phyloP scores from a whole-genome alignment of 2,888 invertebrate genomes.

The Pristionchus fissidentatus region DNA sequence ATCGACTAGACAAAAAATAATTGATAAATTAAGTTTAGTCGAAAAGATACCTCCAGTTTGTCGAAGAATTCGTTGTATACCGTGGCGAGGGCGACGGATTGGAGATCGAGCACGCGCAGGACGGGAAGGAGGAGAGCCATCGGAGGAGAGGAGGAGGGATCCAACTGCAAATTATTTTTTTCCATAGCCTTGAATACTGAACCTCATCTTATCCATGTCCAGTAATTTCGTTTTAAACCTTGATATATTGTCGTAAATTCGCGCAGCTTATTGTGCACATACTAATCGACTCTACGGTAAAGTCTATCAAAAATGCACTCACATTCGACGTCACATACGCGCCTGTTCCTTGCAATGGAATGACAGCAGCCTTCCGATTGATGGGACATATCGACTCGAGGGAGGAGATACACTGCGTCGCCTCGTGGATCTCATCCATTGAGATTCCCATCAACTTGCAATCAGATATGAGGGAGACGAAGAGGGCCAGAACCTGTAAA shows the following conservation, averaged over 20 bases:
- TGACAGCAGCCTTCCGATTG: slow-evolving; percentile 8
- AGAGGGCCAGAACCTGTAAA: slow-evolving; percentile 40
- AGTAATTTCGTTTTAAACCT: neutral
- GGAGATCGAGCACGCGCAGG: slow-evolving; percentile 60
- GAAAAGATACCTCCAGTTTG: slow-evolving; percentile 50
- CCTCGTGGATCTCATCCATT: slow-evolving; percentile 28
- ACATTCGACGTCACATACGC: neutral
- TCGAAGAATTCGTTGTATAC: slow-evolving; percentile 62
- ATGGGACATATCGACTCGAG: slow-evolving; percentile 38
- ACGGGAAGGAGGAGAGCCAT: slow-evolving; percentile 51
- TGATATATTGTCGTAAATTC: too few relatives aligned
- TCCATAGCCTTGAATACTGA: neutral
- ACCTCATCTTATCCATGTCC: neutral
- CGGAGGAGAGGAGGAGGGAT: slow-evolving; percentile 3
- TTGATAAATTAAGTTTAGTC: neutral
- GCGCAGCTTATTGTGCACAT: too few relatives aligned
- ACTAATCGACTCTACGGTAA: neutral
- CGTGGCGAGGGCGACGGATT: slow-evolving; percentile 59
- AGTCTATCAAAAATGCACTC: neutral
- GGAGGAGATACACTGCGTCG: slow-evolving; percentile 7
- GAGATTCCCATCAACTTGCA: neutral
- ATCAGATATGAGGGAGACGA: slow-evolving; percentile 30
- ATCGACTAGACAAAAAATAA: neutral
- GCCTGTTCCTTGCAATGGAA: neutral
- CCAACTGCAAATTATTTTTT: neutral